Evolutionary conservation across 2,797 vertebrate species (phyloP).

Genomic region (Geotrypetes seraphini): DNA sequence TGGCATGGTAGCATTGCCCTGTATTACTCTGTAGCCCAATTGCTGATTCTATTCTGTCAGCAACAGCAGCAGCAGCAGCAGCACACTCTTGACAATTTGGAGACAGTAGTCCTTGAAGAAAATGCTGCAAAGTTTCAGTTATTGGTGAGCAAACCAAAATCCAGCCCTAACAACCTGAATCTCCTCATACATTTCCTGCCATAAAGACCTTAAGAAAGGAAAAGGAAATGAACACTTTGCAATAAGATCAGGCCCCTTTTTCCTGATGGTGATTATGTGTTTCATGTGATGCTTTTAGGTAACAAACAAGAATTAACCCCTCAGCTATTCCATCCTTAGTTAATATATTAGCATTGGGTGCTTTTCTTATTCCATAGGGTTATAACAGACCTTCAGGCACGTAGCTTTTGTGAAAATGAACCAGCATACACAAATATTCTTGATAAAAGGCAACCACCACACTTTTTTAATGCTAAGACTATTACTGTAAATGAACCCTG

Average conservation of each 20-base stretch:
- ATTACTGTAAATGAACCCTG: too few species aligned
- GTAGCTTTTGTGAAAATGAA: conserved; percentile 14
- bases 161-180: not conserved
- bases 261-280: not conserved
- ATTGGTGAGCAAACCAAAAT: conserved; percentile 3
- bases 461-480: not conserved
- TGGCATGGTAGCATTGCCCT: too few species aligned
- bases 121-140: too few species aligned
- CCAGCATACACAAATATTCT: conserved; percentile 2
- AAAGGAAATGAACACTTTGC: conserved; percentile 7
- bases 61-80: too few species aligned
- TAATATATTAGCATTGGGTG: conserved; percentile 28
- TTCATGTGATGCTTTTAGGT: conserved; percentile 19
- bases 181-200: too few species aligned
- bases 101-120: too few species aligned
- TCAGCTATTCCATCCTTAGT: conserved; percentile 26
- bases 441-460: not conserved
- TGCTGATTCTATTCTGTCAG: too few species aligned
- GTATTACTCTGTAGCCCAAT: too few species aligned
- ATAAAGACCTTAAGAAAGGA: conserved; percentile 2
- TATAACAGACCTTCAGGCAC: conserved; percentile 6
- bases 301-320: too few species aligned
- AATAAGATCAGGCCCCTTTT: not conserved
- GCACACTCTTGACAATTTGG: too few species aligned
- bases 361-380: conserved; percentile 3